Conservation (phyloP, 2,888 invertebrate species). For the Lepidocyrtinus sp. region DNA sequence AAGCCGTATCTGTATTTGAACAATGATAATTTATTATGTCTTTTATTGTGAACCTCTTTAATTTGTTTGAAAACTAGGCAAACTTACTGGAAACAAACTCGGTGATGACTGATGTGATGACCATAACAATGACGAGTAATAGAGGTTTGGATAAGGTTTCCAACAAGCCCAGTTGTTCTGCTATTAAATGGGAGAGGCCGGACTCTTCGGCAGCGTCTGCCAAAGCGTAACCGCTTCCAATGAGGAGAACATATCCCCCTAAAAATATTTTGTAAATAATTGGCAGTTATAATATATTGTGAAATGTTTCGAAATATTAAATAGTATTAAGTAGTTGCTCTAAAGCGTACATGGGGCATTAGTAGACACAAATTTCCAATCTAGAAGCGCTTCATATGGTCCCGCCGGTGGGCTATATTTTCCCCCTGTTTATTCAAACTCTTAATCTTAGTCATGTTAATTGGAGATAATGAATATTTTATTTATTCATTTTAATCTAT, state of each 20-base stretch:
- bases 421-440: neutral
- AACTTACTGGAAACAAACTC: slow-evolving; percentile 61
- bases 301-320: no score
- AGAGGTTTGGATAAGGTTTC: neutral
- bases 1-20: slow-evolving; percentile 40
- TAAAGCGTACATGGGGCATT: slow-evolving; percentile 61
- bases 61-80: no score
- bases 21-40: neutral
- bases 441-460: neutral
- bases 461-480: neutral
- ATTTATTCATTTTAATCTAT: slow-evolving; percentile 12
- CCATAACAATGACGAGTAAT: slow-evolving; percentile 45
- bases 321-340: neutral
- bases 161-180: slow-evolving; percentile 19
- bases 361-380: slow-evolving; percentile 63
- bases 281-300: no score
- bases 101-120: slow-evolving; percentile 49
- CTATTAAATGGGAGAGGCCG: slow-evolving; percentile 43
- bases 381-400: slow-evolving; percentile 57
- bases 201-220: slow-evolving; percentile 50
- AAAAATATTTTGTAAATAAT: no score
- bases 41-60: neutral
- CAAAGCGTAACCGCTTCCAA: slow-evolving; percentile 60
- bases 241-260: slow-evolving; percentile 62
- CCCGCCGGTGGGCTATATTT: neutral